Conservation (phyloP, 2,797 vertebrate species). For the Muscicapa comitata region DNA sequence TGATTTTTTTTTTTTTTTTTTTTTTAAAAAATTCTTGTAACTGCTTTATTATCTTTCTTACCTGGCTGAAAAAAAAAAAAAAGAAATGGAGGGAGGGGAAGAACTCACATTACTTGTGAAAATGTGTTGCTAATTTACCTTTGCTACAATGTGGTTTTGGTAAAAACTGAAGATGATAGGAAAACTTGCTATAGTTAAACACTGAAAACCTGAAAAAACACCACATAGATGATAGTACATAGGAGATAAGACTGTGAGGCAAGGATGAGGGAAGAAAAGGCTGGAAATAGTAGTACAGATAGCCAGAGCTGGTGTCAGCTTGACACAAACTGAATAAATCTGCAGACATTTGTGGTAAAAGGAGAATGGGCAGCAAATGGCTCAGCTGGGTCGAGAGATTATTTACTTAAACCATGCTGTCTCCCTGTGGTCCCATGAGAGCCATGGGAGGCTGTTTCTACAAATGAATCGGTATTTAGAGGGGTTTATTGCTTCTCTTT, state of each 20-base stretch:
- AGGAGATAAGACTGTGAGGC: background rate
- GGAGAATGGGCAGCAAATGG: background rate
- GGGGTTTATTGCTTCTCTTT: background rate
- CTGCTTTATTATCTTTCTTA: background rate
- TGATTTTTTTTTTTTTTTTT: no score
- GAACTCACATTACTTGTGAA: background rate
- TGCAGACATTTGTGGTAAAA: background rate
- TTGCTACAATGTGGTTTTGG: rapidly evolving
- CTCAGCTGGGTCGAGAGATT: background rate
- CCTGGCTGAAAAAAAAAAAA: background rate
- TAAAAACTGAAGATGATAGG: background rate
- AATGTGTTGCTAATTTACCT: background rate
- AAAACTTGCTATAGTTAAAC: background rate
- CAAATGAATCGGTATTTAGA: background rate
- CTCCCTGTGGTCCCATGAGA: background rate
- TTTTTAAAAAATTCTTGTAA: background rate
- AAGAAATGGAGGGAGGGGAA: rapidly evolving
- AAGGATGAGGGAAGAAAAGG: background rate
- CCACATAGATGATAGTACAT: background rate
- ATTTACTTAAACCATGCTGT: background rate
- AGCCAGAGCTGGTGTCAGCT: background rate
- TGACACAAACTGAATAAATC: background rate
- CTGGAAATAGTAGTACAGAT: background rate
- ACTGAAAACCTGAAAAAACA: background rate
- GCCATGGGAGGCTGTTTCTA: background rate